Conservation (phyloP, 2,888 invertebrate genomes). For the Callosobruchus maculatus region DNA sequence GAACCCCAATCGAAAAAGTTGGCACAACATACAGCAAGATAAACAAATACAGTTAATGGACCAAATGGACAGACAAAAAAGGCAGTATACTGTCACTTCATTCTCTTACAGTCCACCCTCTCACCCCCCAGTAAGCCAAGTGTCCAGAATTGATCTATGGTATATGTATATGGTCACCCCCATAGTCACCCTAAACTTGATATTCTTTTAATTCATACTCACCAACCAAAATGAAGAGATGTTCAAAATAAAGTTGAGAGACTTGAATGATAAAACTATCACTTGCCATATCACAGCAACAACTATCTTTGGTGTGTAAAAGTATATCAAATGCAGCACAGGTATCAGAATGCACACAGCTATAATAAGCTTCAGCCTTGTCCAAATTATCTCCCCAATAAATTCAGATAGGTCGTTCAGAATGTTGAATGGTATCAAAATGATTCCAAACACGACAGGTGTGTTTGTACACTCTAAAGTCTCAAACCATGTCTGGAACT, state of each 20-base stretch:
- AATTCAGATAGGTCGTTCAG: constrained; percentile 72
- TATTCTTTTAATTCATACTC: constrained; percentile 33
- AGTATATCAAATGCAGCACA: constrained; percentile 62
- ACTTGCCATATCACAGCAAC: constrained; percentile 57
- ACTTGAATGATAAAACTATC: constrained; percentile 22
- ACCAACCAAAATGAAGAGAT: constrained; percentile 43
- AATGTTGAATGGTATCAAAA: constrained; percentile 70
- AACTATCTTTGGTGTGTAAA: constrained; percentile 66
- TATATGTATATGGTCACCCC: too few species aligned
- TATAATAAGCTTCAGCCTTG: constrained; percentile 62
- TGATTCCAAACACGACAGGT: constrained; percentile 58
- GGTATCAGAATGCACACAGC: constrained; percentile 46
- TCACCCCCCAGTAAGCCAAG: too few species aligned
- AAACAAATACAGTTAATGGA: too few species aligned
- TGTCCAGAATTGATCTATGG: too few species aligned
- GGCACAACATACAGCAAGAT: too few species aligned
- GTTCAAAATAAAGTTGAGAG: constrained; percentile 42
- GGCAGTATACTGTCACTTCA: too few species aligned
- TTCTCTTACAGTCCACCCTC: too few species aligned
- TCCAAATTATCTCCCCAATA: constrained; percentile 67
- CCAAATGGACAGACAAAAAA: too few species aligned
- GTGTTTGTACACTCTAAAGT: constrained; percentile 63
- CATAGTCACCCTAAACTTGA: too few species aligned
- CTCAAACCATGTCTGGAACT: constrained; percentile 76
- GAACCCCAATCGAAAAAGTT: too few species aligned